A percentile compares a stretch with the other conserved stretches of the same genome.
These are phyloP conservation scores for Cerceris ruficornis DNA, from an alignment of 2,888 invertebrate species.

Conservation along the genomic window DNA sequence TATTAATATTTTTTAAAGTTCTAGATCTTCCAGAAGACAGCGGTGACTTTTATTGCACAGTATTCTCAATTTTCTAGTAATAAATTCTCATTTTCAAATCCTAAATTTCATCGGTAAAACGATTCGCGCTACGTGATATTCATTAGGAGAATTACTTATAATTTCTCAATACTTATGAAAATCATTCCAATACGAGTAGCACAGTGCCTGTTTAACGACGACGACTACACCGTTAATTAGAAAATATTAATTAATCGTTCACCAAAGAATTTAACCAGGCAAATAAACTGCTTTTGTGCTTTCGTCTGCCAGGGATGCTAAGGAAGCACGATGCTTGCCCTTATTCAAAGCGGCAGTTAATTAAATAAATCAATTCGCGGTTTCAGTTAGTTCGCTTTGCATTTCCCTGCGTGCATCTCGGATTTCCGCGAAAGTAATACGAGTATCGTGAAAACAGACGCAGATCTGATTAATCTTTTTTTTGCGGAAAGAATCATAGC, in stretches of 20 bases:
- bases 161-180: slow-evolving; percentile 21
- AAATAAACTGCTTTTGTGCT: slow-evolving; percentile 66
- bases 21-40: too few relatives aligned
- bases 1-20: too few relatives aligned
- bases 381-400: not conserved
- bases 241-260: slow-evolving; percentile 75
- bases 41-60: too few relatives aligned
- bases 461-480: too few relatives aligned
- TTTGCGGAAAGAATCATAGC: too few relatives aligned
- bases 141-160: slow-evolving; percentile 13
- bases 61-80: too few relatives aligned
- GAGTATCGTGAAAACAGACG: too few relatives aligned
- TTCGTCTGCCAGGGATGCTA: slow-evolving; percentile 34
- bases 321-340: slow-evolving; percentile 2
- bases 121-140: not conserved
- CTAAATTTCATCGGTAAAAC: too few relatives aligned
- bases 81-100: too few relatives aligned
- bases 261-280: slow-evolving; percentile 70
- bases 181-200: slow-evolving; percentile 67
- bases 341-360: not conserved
- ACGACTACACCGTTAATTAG: slow-evolving; percentile 69
- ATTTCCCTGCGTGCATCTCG: not conserved
- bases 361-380: slow-evolving; percentile 1
- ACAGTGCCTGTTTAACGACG: slow-evolving; percentile 53
- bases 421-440: not conserved